These are phyloP conservation scores for Dasyornis broadbenti DNA, from an alignment of 2,113 vertebrate genomes.

Conservation along the genomic window DNA sequence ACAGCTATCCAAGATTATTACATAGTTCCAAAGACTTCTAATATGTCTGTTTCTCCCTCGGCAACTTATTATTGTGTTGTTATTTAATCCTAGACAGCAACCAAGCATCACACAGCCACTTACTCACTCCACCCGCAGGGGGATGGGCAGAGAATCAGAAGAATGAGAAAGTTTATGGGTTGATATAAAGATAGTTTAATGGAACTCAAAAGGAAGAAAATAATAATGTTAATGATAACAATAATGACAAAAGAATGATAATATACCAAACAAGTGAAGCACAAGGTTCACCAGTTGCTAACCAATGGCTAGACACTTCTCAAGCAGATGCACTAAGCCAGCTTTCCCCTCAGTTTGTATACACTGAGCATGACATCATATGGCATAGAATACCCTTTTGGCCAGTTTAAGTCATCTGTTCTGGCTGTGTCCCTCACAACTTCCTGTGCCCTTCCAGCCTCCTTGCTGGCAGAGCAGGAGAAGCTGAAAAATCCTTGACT, in stretches of 20 bases:
- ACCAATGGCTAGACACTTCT: fast-evolving
- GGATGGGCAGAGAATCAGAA: background rate
- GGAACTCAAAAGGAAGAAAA: background rate
- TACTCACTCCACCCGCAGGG: background rate
- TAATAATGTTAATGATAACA: background rate
- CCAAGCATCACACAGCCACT: background rate
- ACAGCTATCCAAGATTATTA: background rate
- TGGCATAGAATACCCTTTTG: background rate
- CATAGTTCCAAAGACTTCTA: background rate
- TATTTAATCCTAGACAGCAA: background rate
- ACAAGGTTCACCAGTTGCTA: fast-evolving
- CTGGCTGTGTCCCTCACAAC: background rate
- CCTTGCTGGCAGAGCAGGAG: background rate
- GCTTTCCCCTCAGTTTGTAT: background rate
- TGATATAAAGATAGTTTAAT: background rate
- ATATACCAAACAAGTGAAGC: background rate
- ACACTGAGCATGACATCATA: background rate
- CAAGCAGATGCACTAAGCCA: background rate
- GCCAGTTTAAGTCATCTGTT: background rate
- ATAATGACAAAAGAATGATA: background rate
- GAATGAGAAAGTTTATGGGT: background rate
- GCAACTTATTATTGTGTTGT: background rate
- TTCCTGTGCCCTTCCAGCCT: background rate
- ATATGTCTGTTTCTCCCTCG: background rate
- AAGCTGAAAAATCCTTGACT: background rate